Evolutionary conservation across 2,797 vertebrate species (phyloP).

Genomic region (Manis pentadactyla): DNA sequence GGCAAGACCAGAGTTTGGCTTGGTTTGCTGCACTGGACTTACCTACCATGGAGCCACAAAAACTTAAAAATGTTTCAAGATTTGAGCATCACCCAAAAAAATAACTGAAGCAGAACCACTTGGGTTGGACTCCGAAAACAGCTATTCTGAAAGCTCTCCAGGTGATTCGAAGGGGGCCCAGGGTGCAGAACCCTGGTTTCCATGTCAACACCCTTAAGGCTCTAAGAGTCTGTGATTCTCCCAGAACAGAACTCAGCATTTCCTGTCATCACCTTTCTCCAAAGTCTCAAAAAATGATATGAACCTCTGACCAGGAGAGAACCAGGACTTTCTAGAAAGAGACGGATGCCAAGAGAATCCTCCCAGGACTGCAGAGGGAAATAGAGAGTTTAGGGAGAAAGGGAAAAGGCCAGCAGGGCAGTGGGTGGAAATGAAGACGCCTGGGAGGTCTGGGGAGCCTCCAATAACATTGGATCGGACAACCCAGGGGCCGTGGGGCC

Average conservation of each 20-base stretch:
- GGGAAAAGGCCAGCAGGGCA: slow-evolving; percentile 25
- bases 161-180: neutral
- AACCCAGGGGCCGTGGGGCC: slow-evolving; percentile 27
- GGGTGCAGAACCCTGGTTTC: neutral
- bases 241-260: neutral
- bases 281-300: neutral
- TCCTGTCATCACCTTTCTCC: neutral
- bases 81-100: neutral
- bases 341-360: neutral
- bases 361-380: neutral
- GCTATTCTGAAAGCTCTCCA: neutral
- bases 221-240: neutral
- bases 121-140: neutral
- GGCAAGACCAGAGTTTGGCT: neutral
- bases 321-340: neutral
- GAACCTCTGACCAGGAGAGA: neutral
- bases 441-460: slow-evolving; percentile 77
- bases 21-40: neutral
- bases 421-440: neutral
- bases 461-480: slow-evolving; percentile 49
- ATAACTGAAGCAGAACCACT: neutral
- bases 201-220: neutral
- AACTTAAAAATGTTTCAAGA: neutral
- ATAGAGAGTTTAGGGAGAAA: neutral
- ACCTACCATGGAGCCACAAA: neutral